A percentile compares a stretch with the other conserved stretches of the same genome.
Conservation (phyloP, 2,113 vertebrate genomes). For the Corvus moneduloides region DNA sequence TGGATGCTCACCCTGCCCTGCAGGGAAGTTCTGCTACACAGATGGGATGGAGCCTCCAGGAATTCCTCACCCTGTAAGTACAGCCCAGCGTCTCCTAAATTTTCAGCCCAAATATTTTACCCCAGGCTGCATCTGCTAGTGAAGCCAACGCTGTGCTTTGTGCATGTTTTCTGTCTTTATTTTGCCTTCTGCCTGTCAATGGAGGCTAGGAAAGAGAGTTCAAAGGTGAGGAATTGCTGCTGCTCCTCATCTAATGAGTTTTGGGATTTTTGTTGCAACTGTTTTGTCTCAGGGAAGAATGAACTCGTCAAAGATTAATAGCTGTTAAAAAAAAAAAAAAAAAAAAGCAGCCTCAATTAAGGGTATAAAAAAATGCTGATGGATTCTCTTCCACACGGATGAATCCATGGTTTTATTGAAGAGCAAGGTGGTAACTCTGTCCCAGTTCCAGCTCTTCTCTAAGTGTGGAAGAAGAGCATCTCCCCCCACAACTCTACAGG, state of each 20-base stretch:
- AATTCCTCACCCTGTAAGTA: slow-evolving; percentile 79
- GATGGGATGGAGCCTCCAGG: slow-evolving; percentile 63
- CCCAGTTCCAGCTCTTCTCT: not conserved
- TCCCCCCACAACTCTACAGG: not conserved
- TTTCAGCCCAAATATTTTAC: not conserved
- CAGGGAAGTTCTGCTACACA: slow-evolving; percentile 82
- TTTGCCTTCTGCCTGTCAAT: not conserved
- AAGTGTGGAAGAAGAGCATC: not conserved
- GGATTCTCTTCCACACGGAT: not conserved
- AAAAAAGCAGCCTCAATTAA: not conserved
- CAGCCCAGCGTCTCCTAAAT: not conserved
- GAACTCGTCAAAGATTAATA: not conserved
- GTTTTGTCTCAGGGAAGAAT: not conserved
- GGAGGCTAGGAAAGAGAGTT: not conserved
- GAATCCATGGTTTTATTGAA: not conserved
- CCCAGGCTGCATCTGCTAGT: not conserved
- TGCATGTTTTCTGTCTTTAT: not conserved
- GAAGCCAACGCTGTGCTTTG: not conserved
- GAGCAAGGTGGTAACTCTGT: not conserved
- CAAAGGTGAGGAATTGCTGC: not conserved
- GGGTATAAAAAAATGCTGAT: not conserved
- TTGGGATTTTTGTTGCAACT: not conserved
- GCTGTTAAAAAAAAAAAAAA: not conserved
- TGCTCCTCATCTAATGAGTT: not conserved
- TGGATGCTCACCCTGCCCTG: slow-evolving; percentile 79